A percentile compares a stretch with the other conserved stretches of the same genome.
These are phyloP conservation scores for Perca schrenkii DNA, from an alignment of 2,113 vertebrate genomes.

Conservation along the genomic window DNA sequence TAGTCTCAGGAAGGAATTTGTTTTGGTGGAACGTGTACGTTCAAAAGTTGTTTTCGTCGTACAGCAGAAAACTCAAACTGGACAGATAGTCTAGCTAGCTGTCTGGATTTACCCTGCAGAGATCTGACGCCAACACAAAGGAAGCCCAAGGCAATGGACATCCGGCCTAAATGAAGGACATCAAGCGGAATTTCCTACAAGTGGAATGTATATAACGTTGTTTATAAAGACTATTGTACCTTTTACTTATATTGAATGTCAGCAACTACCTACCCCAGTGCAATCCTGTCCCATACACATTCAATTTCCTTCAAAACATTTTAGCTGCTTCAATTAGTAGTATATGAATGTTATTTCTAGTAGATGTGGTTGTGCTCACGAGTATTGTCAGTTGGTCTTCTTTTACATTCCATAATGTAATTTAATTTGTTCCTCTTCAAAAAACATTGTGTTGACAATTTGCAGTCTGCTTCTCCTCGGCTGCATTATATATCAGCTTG, in stretches of 20 bases:
- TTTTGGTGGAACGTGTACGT: too few species aligned
- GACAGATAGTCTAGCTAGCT: too few species aligned
- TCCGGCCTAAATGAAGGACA: too few species aligned
- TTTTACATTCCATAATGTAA: neutral
- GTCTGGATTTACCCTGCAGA: too few species aligned
- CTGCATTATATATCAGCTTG: slow-evolving; percentile 18
- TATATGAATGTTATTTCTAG: neutral
- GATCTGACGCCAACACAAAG: too few species aligned
- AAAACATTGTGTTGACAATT: slow-evolving; percentile 23
- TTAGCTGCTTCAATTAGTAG: neutral
- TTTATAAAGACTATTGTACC: neutral
- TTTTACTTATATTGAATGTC: neutral
- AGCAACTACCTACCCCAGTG: neutral
- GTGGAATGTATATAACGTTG: too few species aligned
- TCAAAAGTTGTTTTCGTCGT: too few species aligned
- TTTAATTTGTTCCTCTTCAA: slow-evolving; percentile 34
- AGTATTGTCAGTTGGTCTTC: neutral
- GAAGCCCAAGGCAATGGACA: too few species aligned
- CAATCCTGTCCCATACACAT: neutral
- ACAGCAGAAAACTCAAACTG: too few species aligned
- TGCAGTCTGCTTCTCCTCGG: neutral
- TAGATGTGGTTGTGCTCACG: neutral
- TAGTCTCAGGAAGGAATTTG: too few species aligned
- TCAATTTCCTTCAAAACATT: neutral
- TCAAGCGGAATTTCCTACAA: too few species aligned